A percentile compares a stretch with the other conserved stretches of the same genome.
These are phyloP conservation scores for Leptopilina clavipes DNA, from an alignment of 1,140 invertebrate genomes.

Conservation along the genomic window DNA sequence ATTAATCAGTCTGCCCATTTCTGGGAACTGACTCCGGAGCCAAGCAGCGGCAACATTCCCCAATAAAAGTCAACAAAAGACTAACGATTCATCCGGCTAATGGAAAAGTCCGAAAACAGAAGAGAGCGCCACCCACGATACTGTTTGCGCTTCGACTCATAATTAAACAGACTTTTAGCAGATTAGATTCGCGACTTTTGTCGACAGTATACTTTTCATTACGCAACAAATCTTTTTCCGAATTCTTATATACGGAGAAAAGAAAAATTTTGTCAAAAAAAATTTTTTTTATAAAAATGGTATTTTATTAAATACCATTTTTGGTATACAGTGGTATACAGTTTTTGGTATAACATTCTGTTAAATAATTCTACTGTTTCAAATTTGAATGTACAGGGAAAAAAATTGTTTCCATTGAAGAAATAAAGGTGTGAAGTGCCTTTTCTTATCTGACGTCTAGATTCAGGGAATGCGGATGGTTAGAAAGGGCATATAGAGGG, in stretches of 20 bases:
- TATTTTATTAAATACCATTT: too few species aligned
- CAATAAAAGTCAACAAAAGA: conserved; percentile 77
- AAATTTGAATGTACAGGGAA: too few species aligned
- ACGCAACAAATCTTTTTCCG: neutral
- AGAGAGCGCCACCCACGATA: conserved; percentile 56
- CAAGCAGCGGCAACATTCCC: conserved; percentile 57
- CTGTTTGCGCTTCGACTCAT: conserved; percentile 62
- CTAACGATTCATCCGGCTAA: conserved; percentile 76
- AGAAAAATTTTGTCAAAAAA: too few species aligned
- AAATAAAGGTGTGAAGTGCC: conserved; percentile 45
- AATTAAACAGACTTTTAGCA: conserved; percentile 75
- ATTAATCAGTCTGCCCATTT: conserved; percentile 54
- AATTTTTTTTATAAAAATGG: too few species aligned
- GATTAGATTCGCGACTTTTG: conserved; percentile 64
- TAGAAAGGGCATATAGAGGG: conserved; percentile 34
- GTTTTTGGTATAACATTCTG: too few species aligned
- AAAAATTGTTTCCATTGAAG: neutral
- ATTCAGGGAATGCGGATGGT: conserved; percentile 26
- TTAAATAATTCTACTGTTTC: too few species aligned
- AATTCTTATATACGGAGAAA: conserved; percentile 14
- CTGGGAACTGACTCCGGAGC: conserved; percentile 34
- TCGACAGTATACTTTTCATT: neutral
- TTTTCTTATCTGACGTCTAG: neutral
- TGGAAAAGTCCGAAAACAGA: conserved; percentile 76
- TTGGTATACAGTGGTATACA: too few species aligned